Evolutionary conservation across 2,888 invertebrate genomes (phyloP).

Genomic region (Dynastes maya): DNA sequence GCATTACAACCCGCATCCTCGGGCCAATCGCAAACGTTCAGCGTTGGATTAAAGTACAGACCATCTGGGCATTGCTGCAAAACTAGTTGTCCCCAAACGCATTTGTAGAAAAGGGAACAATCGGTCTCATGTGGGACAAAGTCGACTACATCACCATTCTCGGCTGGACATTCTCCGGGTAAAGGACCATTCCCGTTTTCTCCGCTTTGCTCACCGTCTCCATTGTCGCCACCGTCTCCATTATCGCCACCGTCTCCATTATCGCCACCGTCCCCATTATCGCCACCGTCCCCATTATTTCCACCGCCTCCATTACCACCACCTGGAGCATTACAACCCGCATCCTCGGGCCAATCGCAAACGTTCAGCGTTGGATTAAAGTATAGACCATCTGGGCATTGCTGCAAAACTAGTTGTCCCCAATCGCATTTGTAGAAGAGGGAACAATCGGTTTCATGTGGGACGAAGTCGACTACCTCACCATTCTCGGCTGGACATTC

Average conservation of each 20-base stretch:
- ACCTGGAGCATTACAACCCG: conserved; percentile 2
- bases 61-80: conserved; percentile 58
- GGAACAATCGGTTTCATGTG: conserved; percentile 44
- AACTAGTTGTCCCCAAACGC: conserved; percentile 58
- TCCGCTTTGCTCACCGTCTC: neutral
- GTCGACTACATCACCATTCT: conserved; percentile 36
- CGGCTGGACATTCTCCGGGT: conserved; percentile 27
- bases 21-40: conserved; percentile 59
- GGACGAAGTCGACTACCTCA: conserved; percentile 10
- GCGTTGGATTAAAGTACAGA: conserved; percentile 58
- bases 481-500: conserved; percentile 38
- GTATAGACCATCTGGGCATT: conserved; percentile 31
- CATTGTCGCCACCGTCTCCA: neutral
- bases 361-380: conserved; percentile 15
- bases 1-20: conserved; percentile 55
- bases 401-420: conserved; percentile 11
- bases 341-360: conserved; percentile 20
- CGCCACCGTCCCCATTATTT: neutral
- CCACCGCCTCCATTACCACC: conserved; percentile 5
- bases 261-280: neutral
- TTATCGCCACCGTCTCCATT: neutral
- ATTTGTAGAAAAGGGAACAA: conserved; percentile 59
- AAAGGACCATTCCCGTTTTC: conserved; percentile 29
- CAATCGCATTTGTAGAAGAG: conserved; percentile 42
- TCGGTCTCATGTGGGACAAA: conserved; percentile 58